Percentiles rank a stretch among this genome's conserved stretches.
These are phyloP conservation scores for Bubo bubo DNA, from an alignment of 2,113 vertebrate species.

Conservation along the genomic window DNA sequence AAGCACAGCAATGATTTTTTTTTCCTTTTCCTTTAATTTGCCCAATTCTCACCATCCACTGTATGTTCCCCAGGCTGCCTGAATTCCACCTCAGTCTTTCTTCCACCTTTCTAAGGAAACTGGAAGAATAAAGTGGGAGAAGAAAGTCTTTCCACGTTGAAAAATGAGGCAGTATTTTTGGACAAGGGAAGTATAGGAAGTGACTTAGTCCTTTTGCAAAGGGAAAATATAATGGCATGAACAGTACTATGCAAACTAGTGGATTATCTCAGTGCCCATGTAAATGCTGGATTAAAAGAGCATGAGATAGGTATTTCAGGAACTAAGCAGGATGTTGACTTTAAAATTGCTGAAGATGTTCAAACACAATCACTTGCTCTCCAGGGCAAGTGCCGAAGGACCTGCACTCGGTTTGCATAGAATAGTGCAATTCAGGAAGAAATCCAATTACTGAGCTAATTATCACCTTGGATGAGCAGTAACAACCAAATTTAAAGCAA, in stretches of 20 bases:
- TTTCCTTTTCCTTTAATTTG: background rate
- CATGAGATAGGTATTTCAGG: background rate
- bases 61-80: background rate
- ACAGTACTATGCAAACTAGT: background rate
- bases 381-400: background rate
- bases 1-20: background rate
- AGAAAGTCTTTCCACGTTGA: background rate
- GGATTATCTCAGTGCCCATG: background rate
- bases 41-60: background rate
- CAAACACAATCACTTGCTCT: background rate
- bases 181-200: background rate
- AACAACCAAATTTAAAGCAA: slow-evolving; percentile 17
- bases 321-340: background rate
- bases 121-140: background rate
- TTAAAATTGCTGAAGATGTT: background rate
- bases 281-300: background rate
- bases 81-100: background rate
- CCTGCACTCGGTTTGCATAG: background rate
- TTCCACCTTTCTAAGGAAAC: background rate
- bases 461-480: slow-evolving; percentile 54
- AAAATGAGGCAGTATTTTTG: background rate
- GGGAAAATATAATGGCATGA: background rate
- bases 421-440: slow-evolving; percentile 35
- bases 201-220: background rate
- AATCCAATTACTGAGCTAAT: slow-evolving; percentile 75